Percentiles rank a stretch among this genome's conserved stretches.
These are phyloP conservation scores for Mormoops blainvillei DNA, from an alignment of 2,113 vertebrate genomes.

Conservation along the genomic window DNA sequence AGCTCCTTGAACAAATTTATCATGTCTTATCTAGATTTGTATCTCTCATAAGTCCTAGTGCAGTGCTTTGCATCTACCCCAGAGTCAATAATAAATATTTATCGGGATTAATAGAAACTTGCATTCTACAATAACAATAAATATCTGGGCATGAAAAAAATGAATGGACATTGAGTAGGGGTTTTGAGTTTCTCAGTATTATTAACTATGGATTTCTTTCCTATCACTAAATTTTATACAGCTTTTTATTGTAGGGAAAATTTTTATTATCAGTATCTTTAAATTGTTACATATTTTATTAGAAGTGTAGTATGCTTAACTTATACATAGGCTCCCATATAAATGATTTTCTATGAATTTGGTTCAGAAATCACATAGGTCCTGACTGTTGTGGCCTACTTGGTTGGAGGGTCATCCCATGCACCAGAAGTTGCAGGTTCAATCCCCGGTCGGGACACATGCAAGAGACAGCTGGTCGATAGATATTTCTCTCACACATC, in stretches of 20 bases:
- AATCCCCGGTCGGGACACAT: no score
- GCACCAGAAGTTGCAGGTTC: no score
- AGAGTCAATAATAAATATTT: background rate
- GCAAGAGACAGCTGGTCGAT: no score
- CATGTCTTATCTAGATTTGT: background rate
- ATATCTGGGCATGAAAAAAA: background rate
- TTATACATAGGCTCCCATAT: background rate
- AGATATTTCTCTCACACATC: no score
- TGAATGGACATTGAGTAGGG: background rate
- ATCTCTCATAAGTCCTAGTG: background rate
- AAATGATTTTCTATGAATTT: background rate
- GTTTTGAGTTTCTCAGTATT: background rate
- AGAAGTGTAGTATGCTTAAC: background rate
- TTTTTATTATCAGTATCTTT: background rate
- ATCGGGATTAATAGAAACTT: background rate
- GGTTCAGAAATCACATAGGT: no score
- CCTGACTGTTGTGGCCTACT: no score
- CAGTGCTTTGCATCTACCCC: background rate
- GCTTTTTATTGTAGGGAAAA: background rate
- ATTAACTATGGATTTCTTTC: background rate
- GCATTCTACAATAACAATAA: background rate
- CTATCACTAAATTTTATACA: background rate
- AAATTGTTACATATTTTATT: background rate
- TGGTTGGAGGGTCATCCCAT: no score
- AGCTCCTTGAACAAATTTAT: background rate